Evolutionary conservation across 2,797 vertebrate species (phyloP), one percentile per base, ranked within the genome.

Genomic region (Crypturellus tataupa): DNA sequence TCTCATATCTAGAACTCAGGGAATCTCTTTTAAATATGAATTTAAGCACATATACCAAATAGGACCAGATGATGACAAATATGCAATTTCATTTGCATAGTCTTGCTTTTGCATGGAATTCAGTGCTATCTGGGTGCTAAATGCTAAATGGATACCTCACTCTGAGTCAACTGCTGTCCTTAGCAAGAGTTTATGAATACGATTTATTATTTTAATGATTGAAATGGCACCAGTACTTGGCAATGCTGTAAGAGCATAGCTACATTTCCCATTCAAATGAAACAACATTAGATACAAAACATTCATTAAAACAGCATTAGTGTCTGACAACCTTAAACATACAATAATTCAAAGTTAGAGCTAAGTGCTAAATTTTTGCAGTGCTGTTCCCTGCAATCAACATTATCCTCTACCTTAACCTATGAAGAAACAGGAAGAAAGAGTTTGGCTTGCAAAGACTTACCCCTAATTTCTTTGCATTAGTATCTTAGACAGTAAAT

Each of bases 131-230:
- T n/a, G 1, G 1, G 14, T 44, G n/a, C 60, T 89, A 87, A 93
- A 64, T 75, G 53, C 37, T 96, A 80, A 92, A 77, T 51, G 40
- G 78, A 5, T 77, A 37, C 80, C 33, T 95, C 39, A 20, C 35
- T 92, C 46, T 80, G 60, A 93, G 47, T 11, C 64, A 88, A 24
- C 3, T 51, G 77, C 62, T 93, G 56, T 63, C 73, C 85, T 76
- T 83, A 88, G 40, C 49, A 84, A 90, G 72, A 84, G 33, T 65
- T 86, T 90, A 94, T 86, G 47, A 75, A 46, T 68, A 51, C 9
- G 12, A 87, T 94, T 91, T 81, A 79, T 90, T 94, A 79, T 81
- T 88, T 94, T 88, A 91, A 93, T 85, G 77, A 90, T 55, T 15
- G 46, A n/a, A 90, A 59, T 58, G 80, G 35, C n/a, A 83, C 67